A percentile compares a stretch with the other conserved stretches of the same genome.
These are phyloP conservation scores for Tetranychus piercei DNA, from an alignment of 2,888 invertebrate genomes.

Conservation along the genomic window DNA sequence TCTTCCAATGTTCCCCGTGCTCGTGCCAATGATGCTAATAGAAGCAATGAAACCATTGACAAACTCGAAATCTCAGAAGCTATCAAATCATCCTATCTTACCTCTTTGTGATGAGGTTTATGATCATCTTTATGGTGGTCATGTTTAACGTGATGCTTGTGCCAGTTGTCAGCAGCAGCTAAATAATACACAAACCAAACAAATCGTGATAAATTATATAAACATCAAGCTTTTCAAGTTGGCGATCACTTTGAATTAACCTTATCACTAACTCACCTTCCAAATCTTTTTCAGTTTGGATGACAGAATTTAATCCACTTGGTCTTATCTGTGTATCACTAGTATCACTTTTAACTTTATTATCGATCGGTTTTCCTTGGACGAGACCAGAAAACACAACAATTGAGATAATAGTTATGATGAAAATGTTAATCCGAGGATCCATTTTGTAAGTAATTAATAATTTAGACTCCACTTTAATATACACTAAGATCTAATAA, in stretches of 20 bases:
- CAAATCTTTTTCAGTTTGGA: background rate
- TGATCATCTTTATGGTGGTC: slow-evolving; percentile 6
- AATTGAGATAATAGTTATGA: background rate
- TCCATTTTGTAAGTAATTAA: too few relatives aligned
- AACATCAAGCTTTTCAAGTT: too few relatives aligned
- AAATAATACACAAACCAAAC: background rate
- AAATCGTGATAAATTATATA: background rate
- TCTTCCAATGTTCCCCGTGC: background rate
- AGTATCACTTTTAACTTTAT: background rate
- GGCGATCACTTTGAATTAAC: background rate
- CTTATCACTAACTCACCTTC: background rate
- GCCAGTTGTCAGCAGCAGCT: background rate
- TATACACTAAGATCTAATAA: too few relatives aligned
- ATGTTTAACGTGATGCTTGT: background rate
- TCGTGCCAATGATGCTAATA: background rate
- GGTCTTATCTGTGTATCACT: background rate
- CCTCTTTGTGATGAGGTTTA: background rate
- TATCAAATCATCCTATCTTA: background rate
- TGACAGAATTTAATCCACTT: background rate
- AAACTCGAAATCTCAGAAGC: background rate
- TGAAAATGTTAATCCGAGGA: background rate
- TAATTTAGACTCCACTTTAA: too few relatives aligned
- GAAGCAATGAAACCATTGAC: background rate
- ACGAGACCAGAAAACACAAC: background rate
- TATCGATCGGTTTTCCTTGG: background rate